A percentile compares a stretch with the other conserved stretches of the same genome.
Conservation (phyloP, 2,888 invertebrate species). For the Cylloceria caligata region DNA sequence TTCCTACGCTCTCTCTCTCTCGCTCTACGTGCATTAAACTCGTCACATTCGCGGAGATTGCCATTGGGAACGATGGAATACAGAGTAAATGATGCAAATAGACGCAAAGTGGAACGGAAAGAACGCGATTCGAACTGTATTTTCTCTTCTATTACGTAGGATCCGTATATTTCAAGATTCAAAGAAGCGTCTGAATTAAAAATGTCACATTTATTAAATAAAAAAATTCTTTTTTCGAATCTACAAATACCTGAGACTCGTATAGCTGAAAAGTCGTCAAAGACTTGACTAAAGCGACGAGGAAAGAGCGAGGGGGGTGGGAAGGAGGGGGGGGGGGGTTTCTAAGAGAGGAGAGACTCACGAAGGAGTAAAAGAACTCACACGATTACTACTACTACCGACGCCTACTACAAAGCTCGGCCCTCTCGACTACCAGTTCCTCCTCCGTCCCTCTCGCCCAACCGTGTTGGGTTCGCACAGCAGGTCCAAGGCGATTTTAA, state of each 20-base stretch:
- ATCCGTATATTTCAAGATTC: not conserved
- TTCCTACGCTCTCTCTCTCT: not conserved
- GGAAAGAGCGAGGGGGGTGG: constrained; percentile 9
- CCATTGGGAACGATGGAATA: not conserved
- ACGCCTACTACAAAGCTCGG: constrained; percentile 11
- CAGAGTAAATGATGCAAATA: not conserved
- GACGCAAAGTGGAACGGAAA: not conserved
- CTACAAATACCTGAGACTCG: not conserved
- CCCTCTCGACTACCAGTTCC: constrained; percentile 46
- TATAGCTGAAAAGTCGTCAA: constrained; percentile 15
- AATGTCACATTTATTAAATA: not conserved
- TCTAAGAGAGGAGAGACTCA: constrained; percentile 59
- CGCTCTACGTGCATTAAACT: constrained; percentile 2
- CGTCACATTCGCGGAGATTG: constrained; percentile 14
- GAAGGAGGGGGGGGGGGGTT: constrained; percentile 42
- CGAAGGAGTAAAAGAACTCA: constrained; percentile 57
- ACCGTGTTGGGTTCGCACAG: constrained; percentile 59
- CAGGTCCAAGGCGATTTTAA: constrained; percentile 62
- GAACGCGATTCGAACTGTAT: not conserved
- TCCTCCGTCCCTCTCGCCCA: constrained; percentile 34
- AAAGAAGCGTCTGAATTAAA: not conserved
- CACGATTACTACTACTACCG: constrained; percentile 7
- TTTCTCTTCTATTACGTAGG: not conserved
- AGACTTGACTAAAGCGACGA: constrained; percentile 33
- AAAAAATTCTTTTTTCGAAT: not conserved